Evolutionary conservation across 35 echinoderm and acorn worm genomes (phyloP), one percentile per base, ranked within the genome.

Genomic region (Stichopus chloronotus): DNA sequence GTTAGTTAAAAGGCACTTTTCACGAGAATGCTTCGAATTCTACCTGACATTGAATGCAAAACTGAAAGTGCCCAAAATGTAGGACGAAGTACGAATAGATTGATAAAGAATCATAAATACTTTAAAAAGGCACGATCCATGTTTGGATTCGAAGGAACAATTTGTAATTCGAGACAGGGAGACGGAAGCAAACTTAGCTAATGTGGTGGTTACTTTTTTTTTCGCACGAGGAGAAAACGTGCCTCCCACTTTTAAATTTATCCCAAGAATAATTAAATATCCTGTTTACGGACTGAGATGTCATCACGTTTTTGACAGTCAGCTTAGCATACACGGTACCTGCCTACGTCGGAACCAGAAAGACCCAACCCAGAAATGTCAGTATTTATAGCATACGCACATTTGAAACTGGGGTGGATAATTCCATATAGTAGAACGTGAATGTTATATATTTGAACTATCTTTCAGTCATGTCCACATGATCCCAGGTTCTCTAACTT

Each of bases 201-300:
- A 6, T 1, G 53, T 10, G 4, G 43, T 14, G 9, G 12, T 14
- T 12, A 14, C 21, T 53, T 52, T 4, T 25, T 6, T 81, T 25
- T 7, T 14, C 21, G 22, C 78, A 22, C 14, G 78, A 43, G 6
- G 13, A 43, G 7, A 25, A 43, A 5, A 81, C 43, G 13, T 81
- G 43, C 21, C 43, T 25, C 78, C 43, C 53, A 25, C 30, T 81
- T 76, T 43, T 43, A 43, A 43, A 43, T 43, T 43, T 43, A 43
- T 43, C 30, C 30, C 30, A 43, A 43, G 30, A 43, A 43, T 81
- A 53, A 81, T 81, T 43, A 25, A 81, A 81, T 81, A 81, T 81
- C 78, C 78, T 81, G 78, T 81, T 81, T 81, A 81, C 78, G 78
- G 78, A 25, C 9, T 0, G 78, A 53, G 43, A 81, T 81, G 78